These are phyloP conservation scores for Setophaga kirtlandii DNA, from an alignment of 2,113 vertebrate genomes.

Conservation along the genomic window DNA sequence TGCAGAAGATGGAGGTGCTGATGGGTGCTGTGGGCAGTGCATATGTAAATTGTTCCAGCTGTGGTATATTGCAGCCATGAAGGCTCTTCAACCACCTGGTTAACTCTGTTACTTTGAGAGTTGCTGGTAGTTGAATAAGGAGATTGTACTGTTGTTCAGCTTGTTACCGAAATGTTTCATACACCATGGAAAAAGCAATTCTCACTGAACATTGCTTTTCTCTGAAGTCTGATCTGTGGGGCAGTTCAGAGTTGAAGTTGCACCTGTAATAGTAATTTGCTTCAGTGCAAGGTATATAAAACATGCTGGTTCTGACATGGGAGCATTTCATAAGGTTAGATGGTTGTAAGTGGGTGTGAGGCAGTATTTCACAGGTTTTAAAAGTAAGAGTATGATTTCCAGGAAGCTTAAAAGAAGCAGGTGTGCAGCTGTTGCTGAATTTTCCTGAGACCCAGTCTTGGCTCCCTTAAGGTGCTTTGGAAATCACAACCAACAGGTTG, in stretches of 20 bases:
- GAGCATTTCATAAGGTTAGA: neutral
- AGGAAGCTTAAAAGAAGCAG: neutral
- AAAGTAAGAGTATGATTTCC: neutral
- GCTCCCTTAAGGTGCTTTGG: neutral
- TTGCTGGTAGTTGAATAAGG: neutral
- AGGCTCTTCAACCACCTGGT: neutral
- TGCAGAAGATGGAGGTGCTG: neutral
- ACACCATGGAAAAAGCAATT: neutral
- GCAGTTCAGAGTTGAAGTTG: neutral
- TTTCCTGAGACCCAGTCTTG: neutral
- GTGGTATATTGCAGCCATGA: neutral
- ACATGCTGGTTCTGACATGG: neutral
- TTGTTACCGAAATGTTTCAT: neutral
- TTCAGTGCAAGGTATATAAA: neutral
- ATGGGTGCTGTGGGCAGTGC: neutral
- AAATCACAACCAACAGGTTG: neutral
- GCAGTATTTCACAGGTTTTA: slow-evolving; percentile 8
- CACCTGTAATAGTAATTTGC: neutral
- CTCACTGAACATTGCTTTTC: neutral
- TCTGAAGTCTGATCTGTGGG: neutral
- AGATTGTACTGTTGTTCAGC: neutral
- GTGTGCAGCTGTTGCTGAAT: neutral
- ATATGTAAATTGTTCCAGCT: neutral
- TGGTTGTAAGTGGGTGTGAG: neutral
- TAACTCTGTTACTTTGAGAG: neutral